Base-by-base conservation (phyloP, 2,797 vertebrate genomes). In the Centroberyx gerrardi region DNA sequence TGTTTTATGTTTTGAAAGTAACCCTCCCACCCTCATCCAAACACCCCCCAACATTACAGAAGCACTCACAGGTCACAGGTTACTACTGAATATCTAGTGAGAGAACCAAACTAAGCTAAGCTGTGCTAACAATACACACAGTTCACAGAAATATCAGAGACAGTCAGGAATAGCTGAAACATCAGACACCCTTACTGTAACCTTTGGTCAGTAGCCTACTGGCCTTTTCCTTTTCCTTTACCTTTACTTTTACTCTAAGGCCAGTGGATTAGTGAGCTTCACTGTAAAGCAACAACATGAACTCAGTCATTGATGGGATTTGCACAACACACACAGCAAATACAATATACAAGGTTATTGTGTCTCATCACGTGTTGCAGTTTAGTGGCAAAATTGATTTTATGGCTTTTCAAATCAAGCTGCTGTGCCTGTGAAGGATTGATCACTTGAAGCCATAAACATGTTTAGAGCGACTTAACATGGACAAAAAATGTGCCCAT, bases 331-430 rank as follows among this genome's bases (percentile, higher is more conserved):
- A 18, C 31, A 12, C 56, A 36, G n/a, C 36, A 40, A 38, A 60
- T 3, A 36, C 15, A 10, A 22, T 33, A 8, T 46, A 51, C 44
- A 85, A 76, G 67, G 72, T 74, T 74, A 71, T 68, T 60, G 59
- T 81, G 48, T 76, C 42, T 68, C 28, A 68, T 82, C 68, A 78
- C 13, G 36, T 79, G 81, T 71, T 71, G 53, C 51, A 69, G 68
- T 70, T 64, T 27, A 74, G 38, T 76, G 69, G 65, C 66, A 72
- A 60, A 74, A 91, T 84, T 84, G 85, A 91, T 88, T 78, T 76
- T 29, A 49, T 70, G 36, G 40, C 80, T 75, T 80, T 74, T 80
- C 48, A 80, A 73, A 84, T 80, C 64, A 76, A 70, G 63, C 40
- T 56, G 29, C 22, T 51, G 33, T 54, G 61, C 72, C 58, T 86